phyloP scores from a whole-genome alignment of 2,797 vertebrate species.

The Danio choprae region DNA sequence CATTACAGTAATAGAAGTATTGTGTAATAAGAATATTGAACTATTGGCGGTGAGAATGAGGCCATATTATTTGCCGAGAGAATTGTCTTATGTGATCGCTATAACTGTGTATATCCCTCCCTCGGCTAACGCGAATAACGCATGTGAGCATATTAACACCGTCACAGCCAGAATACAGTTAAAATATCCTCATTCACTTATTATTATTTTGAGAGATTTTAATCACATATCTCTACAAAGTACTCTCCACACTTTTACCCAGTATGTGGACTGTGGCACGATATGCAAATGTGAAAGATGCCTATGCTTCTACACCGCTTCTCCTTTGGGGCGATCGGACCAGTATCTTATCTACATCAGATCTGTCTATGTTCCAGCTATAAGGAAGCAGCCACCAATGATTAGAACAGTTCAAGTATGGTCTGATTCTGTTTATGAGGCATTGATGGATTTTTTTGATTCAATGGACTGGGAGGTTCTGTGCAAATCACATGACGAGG shows the following conservation, averaged over 20 bases:
- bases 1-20: neutral
- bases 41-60: neutral
- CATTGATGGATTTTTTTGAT: constrained; percentile 12
- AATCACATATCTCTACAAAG: neutral
- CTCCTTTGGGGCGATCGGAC: neutral
- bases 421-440: neutral
- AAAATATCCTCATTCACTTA: neutral
- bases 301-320: neutral
- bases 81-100: neutral
- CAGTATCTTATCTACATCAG: constrained; percentile 12
- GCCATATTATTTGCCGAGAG: neutral
- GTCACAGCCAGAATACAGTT: neutral
- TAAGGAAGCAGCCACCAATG: neutral
- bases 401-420: neutral
- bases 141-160: neutral
- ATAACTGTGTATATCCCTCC: too few species aligned
- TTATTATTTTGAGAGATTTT: neutral
- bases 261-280: constrained; percentile 14
- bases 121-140: too few species aligned
- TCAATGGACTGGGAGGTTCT: neutral
- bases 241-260: constrained; percentile 2
- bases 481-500: neutral
- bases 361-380: neutral
- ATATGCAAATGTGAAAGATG: constrained; percentile 21
- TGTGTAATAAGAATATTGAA: neutral